Evolutionary conservation across 2,888 invertebrate species (phyloP).

Genomic region (Apamea monoglypha): DNA sequence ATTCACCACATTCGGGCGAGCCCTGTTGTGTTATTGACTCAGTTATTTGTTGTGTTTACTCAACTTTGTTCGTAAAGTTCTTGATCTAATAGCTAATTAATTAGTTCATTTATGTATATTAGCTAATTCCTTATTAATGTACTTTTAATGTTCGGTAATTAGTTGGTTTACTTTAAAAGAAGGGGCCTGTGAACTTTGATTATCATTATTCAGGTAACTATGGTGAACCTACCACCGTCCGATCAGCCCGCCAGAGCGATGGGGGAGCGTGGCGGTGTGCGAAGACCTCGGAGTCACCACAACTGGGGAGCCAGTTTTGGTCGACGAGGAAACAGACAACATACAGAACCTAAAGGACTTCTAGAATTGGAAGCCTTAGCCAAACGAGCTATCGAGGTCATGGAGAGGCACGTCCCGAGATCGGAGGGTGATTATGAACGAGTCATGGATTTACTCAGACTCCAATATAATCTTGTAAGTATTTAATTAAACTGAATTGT

Average conservation of each 20-base stretch:
- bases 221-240: too few relatives aligned
- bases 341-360: too few relatives aligned
- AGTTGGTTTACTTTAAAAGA: conserved; percentile 1
- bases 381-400: too few relatives aligned
- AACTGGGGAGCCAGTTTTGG: too few relatives aligned
- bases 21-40: conserved; percentile 10
- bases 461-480: conserved; percentile 76
- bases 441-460: conserved; percentile 77
- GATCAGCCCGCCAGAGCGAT: too few relatives aligned
- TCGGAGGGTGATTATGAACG: neutral
- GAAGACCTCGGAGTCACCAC: too few relatives aligned
- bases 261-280: too few relatives aligned
- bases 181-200: too few relatives aligned
- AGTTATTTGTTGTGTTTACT: conserved; percentile 29
- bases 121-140: conserved; percentile 26
- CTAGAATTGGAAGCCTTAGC: too few relatives aligned
- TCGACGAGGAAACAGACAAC: too few relatives aligned
- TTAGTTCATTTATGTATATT: conserved; percentile 34
- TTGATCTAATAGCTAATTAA: conserved; percentile 33
- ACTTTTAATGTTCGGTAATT: conserved; percentile 33
- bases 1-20: conserved; percentile 28
- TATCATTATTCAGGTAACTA: too few relatives aligned
- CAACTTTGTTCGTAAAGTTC: conserved; percentile 10
- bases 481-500: neutral
- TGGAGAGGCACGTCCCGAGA: too few relatives aligned